phyloP scores from a whole-genome alignment of 2,888 invertebrate genomes.

The Acanthosepion esculentum region DNA sequence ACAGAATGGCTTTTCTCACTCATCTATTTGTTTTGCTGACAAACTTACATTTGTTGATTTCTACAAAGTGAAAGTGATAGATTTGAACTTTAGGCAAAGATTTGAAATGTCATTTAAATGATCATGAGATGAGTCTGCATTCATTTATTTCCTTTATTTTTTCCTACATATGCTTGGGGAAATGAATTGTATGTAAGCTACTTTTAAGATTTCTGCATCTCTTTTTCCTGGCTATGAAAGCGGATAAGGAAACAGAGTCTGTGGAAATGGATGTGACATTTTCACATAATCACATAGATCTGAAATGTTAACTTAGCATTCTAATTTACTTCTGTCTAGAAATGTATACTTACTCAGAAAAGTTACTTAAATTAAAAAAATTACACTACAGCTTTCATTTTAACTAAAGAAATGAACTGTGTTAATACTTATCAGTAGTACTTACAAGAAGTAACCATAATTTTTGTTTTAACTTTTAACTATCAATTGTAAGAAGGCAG shows the following conservation, averaged over 20 bases:
- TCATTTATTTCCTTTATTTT: background rate
- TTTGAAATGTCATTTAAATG: constrained; percentile 18
- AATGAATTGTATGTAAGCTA: background rate
- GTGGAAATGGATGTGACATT: background rate
- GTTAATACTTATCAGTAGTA: no score
- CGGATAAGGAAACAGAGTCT: background rate
- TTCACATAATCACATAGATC: background rate
- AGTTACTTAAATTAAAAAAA: no score
- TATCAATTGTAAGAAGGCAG: no score
- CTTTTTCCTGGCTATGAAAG: background rate
- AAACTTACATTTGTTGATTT: constrained; percentile 33
- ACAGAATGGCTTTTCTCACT: background rate
- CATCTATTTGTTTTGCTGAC: background rate
- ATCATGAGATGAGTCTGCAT: background rate
- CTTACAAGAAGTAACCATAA: no score
- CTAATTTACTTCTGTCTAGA: background rate
- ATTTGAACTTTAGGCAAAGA: constrained; percentile 18
- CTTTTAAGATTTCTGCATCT: background rate
- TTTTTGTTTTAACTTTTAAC: no score
- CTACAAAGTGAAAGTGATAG: background rate
- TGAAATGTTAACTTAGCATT: background rate
- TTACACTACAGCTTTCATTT: no score
- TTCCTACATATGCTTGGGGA: background rate
- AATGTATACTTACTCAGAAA: background rate
- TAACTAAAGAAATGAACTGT: no score